phyloP scores from a whole-genome alignment of 2,888 invertebrate genomes.

The Serripes groenlandicus region DNA sequence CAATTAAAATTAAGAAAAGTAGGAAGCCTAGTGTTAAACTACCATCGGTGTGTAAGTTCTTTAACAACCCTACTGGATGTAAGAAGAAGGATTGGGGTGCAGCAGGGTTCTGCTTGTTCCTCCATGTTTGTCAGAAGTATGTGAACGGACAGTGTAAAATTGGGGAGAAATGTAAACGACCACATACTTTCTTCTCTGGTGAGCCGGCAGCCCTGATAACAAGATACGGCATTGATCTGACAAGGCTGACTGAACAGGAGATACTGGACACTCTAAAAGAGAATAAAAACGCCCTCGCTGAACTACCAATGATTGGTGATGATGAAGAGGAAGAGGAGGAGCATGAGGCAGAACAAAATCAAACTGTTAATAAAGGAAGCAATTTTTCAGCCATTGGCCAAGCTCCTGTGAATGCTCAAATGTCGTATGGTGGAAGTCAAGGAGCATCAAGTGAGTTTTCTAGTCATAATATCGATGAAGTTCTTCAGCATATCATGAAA shows the following conservation, averaged over 20 bases:
- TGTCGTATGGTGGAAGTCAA: background rate
- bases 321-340: conserved; percentile 17
- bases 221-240: conserved; percentile 46
- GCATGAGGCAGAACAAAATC: background rate
- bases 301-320: conserved; percentile 16
- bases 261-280: conserved; percentile 49
- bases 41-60: conserved; percentile 63
- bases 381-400: too few species aligned
- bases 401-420: background rate
- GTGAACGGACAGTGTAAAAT: conserved; percentile 56
- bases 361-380: background rate
- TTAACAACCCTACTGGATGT: conserved; percentile 60
- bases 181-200: conserved; percentile 58
- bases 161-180: conserved; percentile 57
- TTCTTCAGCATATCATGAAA: conserved; percentile 10
- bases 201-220: conserved; percentile 51
- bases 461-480: conserved; percentile 14
- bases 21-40: conserved; percentile 25
- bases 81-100: conserved; percentile 60
- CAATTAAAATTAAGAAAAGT: background rate
- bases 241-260: conserved; percentile 28
- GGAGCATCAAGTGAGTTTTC: background rate
- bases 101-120: conserved; percentile 52
- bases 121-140: conserved; percentile 63
- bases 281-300: background rate